Base-by-base conservation (phyloP, 2,113 vertebrate genomes). In the Sceloporus undulatus region DNA sequence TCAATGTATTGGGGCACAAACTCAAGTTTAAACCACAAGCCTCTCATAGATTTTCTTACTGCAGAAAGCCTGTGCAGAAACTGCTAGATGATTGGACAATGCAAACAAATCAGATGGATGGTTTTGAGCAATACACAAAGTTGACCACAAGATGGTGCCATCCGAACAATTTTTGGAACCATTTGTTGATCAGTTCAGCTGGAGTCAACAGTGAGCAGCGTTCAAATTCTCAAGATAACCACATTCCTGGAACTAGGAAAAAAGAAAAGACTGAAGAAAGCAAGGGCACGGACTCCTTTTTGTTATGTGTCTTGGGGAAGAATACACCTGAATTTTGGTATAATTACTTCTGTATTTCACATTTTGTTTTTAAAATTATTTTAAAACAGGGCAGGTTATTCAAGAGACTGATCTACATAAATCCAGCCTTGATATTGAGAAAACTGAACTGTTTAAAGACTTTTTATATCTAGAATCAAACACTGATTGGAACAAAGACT, bases 141-240 rank as follows among this genome's bases (percentile, higher is more conserved):
- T 1, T 48, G 38, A 70, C 79, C 89, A 86, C 85, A 83, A 13
- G 89, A 87, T 90, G 89, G 89, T 1, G 65, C 40, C 56, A 77
- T 38, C 18, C 83, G 65, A 70, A 38, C 27, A 83, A 34, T 40
- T 85, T 85, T 89, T 86, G 29, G 29, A 70, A n/a, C 38, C 62
- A 82, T 29, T 52, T 54, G 4, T 42, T 14, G 56, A 59, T 16
- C 14, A 59, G 5, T 59, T 14, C 59, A 9, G 2, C 21, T 23
- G 23, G 25, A 9, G 1, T 48, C 59, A 19, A 3, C 23, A 42
- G 7, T 11, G 23, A 29, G 9, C 68, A 54, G 52, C 13, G 21
- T 9, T 73, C 8, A 19, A 34, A 74, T 23, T 84, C 40, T 71
- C 29, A 74, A 25, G n/a, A 83, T 10, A 6, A 29, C 65, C 74